Conservation (phyloP, 1,140 invertebrate genomes). For the Centruroides vittatus region DNA sequence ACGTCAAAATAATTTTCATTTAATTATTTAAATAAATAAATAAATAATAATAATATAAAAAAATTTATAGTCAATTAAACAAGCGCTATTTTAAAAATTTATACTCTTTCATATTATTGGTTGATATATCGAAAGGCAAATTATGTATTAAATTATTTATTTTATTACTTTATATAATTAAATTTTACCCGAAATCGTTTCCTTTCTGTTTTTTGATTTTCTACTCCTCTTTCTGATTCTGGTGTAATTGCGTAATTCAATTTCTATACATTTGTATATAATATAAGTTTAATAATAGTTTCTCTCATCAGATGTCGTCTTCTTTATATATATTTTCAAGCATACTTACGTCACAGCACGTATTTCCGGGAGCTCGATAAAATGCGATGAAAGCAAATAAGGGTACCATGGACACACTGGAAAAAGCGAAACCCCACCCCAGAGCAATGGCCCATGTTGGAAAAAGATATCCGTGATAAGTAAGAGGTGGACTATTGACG, state of each 20-base stretch:
- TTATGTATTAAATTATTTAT: no score
- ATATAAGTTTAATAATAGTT: no score
- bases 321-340: not conserved
- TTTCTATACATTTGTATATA: not conserved
- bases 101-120: no score
- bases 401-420: slow-evolving; percentile 56
- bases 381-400: slow-evolving; percentile 19
- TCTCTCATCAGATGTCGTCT: no score
- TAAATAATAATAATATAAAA: no score
- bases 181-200: no score
- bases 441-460: slow-evolving; percentile 54
- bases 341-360: slow-evolving; percentile 10
- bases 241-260: slow-evolving; percentile 12
- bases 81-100: no score
- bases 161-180: no score
- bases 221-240: not conserved
- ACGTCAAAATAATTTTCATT: no score
- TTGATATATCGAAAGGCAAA: no score
- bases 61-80: no score
- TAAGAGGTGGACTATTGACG: slow-evolving; percentile 46
- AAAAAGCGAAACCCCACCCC: slow-evolving; percentile 53
- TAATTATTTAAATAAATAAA: no score
- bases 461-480: slow-evolving; percentile 51
- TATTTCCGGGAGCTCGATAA: slow-evolving; percentile 8
- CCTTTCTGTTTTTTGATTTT: not conserved